Evolutionary conservation across 2,888 invertebrate genomes (phyloP), one percentile per base, ranked within the genome.

Genomic region (Ceriagrion tenellum): DNA sequence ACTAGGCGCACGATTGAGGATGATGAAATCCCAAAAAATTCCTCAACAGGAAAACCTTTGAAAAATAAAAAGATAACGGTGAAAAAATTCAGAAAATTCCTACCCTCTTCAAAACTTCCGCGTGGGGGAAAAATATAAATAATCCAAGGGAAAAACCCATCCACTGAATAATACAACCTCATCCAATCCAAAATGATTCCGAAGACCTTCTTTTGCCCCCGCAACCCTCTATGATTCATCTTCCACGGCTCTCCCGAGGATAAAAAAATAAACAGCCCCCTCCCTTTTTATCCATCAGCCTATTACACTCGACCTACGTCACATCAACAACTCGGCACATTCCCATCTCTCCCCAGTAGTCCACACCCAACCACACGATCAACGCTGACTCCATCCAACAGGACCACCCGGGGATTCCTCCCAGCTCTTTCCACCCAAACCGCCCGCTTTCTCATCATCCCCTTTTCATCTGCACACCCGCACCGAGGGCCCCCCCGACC

Each of bases 151-250:
- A n/a, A 90, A n/a, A 90, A 30, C 56, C 90, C 47, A 26, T n/a
- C 69, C 2, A 26, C 69, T 30, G 30, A 18, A 93, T 93, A 69
- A 69, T 93, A 93, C 63, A 69, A 26, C 69, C 69, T 69, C 93
- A 93, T 93, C 74, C 93, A 91, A 69, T 91, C 91, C 63, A 93
- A 69, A 93, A 93, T 63, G 63, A 63, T 69, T 20, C 23, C 91
- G 35, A 8, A 3, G 47, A 91, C 35, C 23, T 69, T 47, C 59
- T 59, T 40, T 26, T 40, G 35, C 59, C 59, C n/a, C 91, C 59
- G 2, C 59, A 20, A 59, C 59, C 18, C 59, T 20, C 18, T 59
- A 59, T 59, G 59, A 91, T 69, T 74, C 81, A 81, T 16, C 69
- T 26, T n/a, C 40, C 35, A 81, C 35, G 81, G 35, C 18, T 16